Percentiles rank a stretch among this genome's conserved stretches.
Conservation (phyloP, 2,797 vertebrate species). For the Malacoraja senta region DNA sequence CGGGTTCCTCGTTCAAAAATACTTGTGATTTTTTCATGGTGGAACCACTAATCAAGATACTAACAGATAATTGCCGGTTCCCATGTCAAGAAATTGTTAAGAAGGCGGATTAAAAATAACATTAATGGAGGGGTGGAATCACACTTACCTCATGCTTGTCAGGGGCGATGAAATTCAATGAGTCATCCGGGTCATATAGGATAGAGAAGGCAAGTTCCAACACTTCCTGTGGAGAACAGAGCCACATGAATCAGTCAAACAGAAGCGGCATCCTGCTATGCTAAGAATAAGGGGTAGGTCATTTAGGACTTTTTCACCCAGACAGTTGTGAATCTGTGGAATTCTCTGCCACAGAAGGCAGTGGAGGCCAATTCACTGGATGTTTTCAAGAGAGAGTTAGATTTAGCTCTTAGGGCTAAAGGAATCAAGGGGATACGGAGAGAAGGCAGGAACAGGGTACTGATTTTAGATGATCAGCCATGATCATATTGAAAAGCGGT, state of each 20-base stretch:
- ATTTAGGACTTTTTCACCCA: too few species aligned
- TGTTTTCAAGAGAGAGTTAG: too few species aligned
- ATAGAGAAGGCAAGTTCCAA: conserved; percentile 95
- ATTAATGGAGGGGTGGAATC: neutral
- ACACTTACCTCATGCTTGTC: conserved; percentile 91
- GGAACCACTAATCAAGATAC: neutral
- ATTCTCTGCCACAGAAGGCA: too few species aligned
- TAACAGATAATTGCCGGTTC: neutral
- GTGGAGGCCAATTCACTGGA: too few species aligned
- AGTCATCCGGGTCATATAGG: conserved; percentile 92
- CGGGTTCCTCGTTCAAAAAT: neutral
- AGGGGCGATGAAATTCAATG: conserved; percentile 95
- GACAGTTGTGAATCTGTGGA: too few species aligned
- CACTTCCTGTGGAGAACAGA: conserved; percentile 70
- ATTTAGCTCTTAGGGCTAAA: too few species aligned
- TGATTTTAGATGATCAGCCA: too few species aligned
- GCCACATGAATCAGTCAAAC: neutral
- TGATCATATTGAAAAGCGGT: too few species aligned
- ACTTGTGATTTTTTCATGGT: neutral
- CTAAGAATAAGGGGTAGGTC: too few species aligned
- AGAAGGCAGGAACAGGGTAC: too few species aligned
- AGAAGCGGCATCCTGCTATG: neutral
- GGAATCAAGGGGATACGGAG: too few species aligned
- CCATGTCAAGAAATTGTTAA: neutral
- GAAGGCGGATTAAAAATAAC: neutral